Base-by-base conservation (phyloP, 2,888 invertebrate genomes). In the Apotomis capreana region DNA sequence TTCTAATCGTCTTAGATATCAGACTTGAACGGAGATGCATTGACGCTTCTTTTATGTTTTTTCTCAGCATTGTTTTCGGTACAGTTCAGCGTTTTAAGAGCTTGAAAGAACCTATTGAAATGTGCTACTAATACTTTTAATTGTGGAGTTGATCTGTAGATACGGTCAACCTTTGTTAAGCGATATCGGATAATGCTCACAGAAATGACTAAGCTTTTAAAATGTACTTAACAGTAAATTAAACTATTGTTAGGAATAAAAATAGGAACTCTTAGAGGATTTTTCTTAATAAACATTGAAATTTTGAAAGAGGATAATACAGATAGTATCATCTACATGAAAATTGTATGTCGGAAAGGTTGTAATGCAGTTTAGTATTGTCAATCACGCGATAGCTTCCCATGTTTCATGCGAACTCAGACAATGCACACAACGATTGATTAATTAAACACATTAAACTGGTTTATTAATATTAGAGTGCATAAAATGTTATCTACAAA, bases 1-100 rank as follows among this genome's bases (percentile, higher is more conserved):
- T 80, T 81, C 81, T 92, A 91, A 92, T 91, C 91, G 88, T 86
- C 89, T 91, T 89, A 89, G 84, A 87, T 88, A 90, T 89, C 88
- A 88, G 84, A 88, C 83, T 85, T 81, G 84, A 83, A 84, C 86
- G 76, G 82, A 89, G 90, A 90, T 90, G 78, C 78, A 82, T 81
- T 79, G 80, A 77, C 80, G 82, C 76, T 76, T 76, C 85, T 83
- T 87, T 90, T 89, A 87, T 89, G 65, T 81, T 87, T 87, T 89
- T 85, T 88, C 76, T 80, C 78, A 79, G 74, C 74, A 84, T 87
- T 89, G 85, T 86, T 85, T 86, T 78, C 79, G 75, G 75, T 77
- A 79, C 80, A 79, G 80, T 79, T 83, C 78, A 87, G 86, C 87
- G 87, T 84, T 91, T 89, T 86, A 87, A 65, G 86, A 80, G 85